phyloP scores from a whole-genome alignment of 2,888 invertebrate genomes.

The Drosophila mayaguana region DNA sequence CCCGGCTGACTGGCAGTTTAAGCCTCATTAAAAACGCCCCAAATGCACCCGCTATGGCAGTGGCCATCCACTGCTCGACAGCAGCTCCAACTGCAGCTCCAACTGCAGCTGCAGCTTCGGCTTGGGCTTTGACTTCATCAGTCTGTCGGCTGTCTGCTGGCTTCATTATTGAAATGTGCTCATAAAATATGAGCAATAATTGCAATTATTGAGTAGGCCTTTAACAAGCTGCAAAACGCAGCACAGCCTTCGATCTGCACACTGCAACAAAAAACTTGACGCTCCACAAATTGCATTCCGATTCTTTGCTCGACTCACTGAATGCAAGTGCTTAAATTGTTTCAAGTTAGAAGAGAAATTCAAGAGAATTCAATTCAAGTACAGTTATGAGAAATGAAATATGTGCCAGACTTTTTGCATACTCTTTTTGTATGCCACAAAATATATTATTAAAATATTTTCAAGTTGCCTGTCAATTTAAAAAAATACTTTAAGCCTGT shows the following conservation, averaged over 20 bases:
- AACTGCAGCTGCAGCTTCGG: background rate
- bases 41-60: constrained; percentile 61
- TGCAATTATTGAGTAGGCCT: constrained; percentile 73
- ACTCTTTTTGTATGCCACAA: too few relatives aligned
- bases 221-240: constrained; percentile 54
- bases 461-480: too few relatives aligned
- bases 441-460: too few relatives aligned
- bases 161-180: constrained; percentile 72
- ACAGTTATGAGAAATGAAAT: background rate
- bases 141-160: constrained; percentile 31
- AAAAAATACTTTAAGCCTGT: too few relatives aligned
- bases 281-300: constrained; percentile 1
- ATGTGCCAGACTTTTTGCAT: too few relatives aligned
- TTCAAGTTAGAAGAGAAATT: background rate
- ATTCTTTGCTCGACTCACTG: background rate
- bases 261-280: constrained; percentile 25
- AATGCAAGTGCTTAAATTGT: too few relatives aligned
- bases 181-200: constrained; percentile 77
- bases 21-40: constrained; percentile 75
- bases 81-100: constrained; percentile 3
- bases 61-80: constrained; percentile 19
- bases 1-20: constrained; percentile 57
- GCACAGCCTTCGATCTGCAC: constrained; percentile 7
- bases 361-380: too few relatives aligned
- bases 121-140: constrained; percentile 11